Evolutionary conservation across 37 sponge, comb jelly and placozoan species (phyloP), one percentile per base, ranked within the genome.

Genomic region (Hormiphora californensis): DNA sequence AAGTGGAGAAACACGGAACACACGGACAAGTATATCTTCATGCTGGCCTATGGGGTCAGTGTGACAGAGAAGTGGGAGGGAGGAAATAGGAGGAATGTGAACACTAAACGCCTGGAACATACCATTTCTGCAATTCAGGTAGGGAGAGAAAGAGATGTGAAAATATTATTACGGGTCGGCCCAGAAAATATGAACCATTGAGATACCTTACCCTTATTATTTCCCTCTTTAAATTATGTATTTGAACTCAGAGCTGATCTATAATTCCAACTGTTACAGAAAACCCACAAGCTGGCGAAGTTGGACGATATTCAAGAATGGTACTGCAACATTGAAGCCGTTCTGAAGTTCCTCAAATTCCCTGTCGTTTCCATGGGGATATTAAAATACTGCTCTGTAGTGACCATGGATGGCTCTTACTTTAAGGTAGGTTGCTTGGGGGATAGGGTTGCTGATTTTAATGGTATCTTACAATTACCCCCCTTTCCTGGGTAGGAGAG

Each of bases 311-410:
- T 67, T 35, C 68, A 67, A 67, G 68, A 67, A 9, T 86, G 51
- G 57, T 39, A 33, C 19, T 54, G 40, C 9, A 86, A 55, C 87
- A 54, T 36, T 34, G 54, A 36, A 11, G 23, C 55, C 2, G 87
- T 86, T 11, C 68, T 43, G 40, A 55, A 54, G 7, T 44, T n/a
- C 38, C 27, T 54, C 37, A 93, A 92, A 54, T 91, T 89, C 59
- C 97, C 97, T 12, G 86, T 93, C 19, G 97, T 96, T 34, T 85
- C 90, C 9, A 92, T 92, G 91, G 94, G 94, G 32, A 94, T 94
- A 7, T 43, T 93, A 12, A 85, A 90, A n/a, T 96, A 67, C 38
- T 67, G 68, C 30, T 36, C 31, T 19, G 38, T 35, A 3, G 68
- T 67, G 3, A 67, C 68, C 68, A 35, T 67, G 68, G 68, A 67